A percentile compares a stretch with the other conserved stretches of the same genome.
These are phyloP conservation scores for Lithobates pipiens DNA, from an alignment of 2,797 vertebrate genomes.

Conservation along the genomic window DNA sequence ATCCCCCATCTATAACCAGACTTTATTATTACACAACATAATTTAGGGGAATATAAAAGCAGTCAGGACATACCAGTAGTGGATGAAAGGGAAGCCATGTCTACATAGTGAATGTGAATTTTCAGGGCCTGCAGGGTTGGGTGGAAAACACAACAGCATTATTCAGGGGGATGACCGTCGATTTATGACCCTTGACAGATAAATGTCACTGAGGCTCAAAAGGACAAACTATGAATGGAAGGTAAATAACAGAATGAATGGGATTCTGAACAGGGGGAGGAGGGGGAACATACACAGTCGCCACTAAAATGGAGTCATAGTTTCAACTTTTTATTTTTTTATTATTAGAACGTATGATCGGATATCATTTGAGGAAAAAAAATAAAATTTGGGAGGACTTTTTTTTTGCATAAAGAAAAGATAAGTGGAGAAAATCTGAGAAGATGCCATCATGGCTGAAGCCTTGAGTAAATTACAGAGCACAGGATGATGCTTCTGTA, in stretches of 20 bases:
- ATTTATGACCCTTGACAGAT: conserved; percentile 32
- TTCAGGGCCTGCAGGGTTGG: not conserved
- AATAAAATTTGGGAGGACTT: too few species aligned
- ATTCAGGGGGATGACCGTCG: not conserved
- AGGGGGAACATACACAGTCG: not conserved
- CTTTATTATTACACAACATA: too few species aligned
- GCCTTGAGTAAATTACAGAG: too few species aligned
- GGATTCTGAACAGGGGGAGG: not conserved
- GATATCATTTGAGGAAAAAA: too few species aligned
- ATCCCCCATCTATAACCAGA: too few species aligned
- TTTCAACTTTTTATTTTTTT: not conserved
- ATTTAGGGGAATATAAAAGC: too few species aligned
- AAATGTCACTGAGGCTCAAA: not conserved
- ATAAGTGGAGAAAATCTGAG: too few species aligned
- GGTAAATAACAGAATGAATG: not conserved
- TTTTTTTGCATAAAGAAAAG: too few species aligned
- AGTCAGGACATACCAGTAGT: not conserved
- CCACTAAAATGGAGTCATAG: not conserved
- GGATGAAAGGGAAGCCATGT: not conserved
- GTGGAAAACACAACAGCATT: conserved; percentile 3
- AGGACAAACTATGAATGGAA: conserved; percentile 10
- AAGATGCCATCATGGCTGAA: too few species aligned
- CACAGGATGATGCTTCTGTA: not conserved
- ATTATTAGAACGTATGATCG: too few species aligned
- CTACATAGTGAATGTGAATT: not conserved